A percentile compares a stretch with the other conserved stretches of the same genome.
These are phyloP conservation scores for Nasonia longicornis DNA, from an alignment of 1,140 invertebrate species.

Conservation along the genomic window DNA sequence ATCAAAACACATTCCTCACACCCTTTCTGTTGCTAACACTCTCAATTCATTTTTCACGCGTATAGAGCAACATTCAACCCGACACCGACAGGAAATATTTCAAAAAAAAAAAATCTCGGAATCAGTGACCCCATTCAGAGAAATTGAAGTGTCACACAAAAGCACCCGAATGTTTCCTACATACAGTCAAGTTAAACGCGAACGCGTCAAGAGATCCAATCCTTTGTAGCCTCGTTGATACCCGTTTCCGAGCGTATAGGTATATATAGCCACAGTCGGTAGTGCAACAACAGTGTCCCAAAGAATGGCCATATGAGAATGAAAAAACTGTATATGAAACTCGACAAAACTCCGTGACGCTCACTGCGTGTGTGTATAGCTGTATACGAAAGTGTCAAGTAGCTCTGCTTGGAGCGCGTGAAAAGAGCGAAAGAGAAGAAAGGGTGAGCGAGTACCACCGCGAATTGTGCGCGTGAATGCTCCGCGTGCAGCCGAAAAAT, in stretches of 20 bases:
- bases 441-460: neutral
- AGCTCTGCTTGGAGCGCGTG: constrained; percentile 32
- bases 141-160: neutral
- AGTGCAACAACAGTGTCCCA: neutral
- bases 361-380: constrained; percentile 2
- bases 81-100: neutral
- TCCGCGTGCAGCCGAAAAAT: constrained; percentile 31
- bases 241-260: neutral
- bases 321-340: constrained; percentile 32
- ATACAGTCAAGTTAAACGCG: neutral
- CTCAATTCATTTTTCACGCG: neutral
- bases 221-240: neutral
- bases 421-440: constrained; percentile 36
- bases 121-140: neutral
- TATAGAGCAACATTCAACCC: neutral
- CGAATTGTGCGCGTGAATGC: constrained; percentile 37
- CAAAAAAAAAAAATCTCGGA: neutral
- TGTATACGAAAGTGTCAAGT: constrained; percentile 44
- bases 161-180: neutral
- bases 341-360: constrained; percentile 27
- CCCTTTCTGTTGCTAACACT: neutral
- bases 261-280: too few relatives aligned
- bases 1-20: neutral
- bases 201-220: neutral
- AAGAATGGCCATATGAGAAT: neutral